Conservation (phyloP, 1,140 invertebrate genomes). For the Drosophila oshimai region DNA sequence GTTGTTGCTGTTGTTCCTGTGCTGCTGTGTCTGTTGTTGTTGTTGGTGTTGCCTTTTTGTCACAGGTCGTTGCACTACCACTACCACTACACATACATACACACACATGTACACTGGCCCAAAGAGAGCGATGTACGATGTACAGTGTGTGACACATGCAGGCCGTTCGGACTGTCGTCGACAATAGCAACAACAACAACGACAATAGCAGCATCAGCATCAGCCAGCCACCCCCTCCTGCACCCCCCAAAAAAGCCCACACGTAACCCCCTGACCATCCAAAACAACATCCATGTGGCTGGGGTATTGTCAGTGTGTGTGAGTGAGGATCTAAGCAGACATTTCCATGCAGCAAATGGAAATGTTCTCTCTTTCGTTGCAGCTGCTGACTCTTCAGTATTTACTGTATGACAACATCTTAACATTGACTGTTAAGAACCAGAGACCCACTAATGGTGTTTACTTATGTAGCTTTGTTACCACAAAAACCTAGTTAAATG, state of each 20-base stretch:
- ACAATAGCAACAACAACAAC: slow-evolving; percentile 26
- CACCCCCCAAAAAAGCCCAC: neutral
- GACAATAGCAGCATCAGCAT: slow-evolving; percentile 18
- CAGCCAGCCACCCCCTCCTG: neutral
- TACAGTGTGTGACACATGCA: slow-evolving; percentile 69
- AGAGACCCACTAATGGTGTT: no score
- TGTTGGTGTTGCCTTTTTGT: slow-evolving; percentile 71
- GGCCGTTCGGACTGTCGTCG: slow-evolving; percentile 49
- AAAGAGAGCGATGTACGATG: slow-evolving; percentile 22
- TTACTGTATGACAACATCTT: no score
- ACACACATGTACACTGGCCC: slow-evolving; percentile 13
- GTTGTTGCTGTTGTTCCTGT: slow-evolving; percentile 26
- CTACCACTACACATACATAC: slow-evolving; percentile 34
- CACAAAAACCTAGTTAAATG: no score
- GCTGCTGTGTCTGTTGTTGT: slow-evolving; percentile 20
- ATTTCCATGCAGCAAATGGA: neutral
- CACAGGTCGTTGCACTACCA: slow-evolving; percentile 74
- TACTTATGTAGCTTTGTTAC: no score
- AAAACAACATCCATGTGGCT: neutral
- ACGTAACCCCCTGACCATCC: slow-evolving; percentile 8
- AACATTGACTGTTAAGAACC: no score
- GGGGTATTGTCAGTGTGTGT: neutral
- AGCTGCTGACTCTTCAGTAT: neutral
- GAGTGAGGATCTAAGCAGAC: slow-evolving; percentile 3
- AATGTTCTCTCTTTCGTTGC: neutral